Percentiles rank a stretch among this genome's conserved stretches.
These are phyloP conservation scores for Cichladusa arquata DNA, from an alignment of 2,113 vertebrate species.

Conservation along the genomic window DNA sequence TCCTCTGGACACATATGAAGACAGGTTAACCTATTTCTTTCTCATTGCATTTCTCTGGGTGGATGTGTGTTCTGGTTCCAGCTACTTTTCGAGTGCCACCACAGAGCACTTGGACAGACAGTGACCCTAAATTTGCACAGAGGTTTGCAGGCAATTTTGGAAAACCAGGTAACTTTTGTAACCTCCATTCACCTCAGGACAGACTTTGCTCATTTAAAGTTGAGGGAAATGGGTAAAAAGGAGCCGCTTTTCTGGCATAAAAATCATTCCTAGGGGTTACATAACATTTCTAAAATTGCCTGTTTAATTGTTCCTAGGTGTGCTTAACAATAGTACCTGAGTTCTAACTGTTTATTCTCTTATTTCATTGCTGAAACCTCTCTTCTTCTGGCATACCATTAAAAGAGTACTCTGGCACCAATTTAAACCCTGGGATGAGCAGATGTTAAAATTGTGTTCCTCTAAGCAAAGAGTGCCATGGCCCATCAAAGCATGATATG, in stretches of 20 bases:
- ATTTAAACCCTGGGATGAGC: neutral
- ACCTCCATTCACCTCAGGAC: neutral
- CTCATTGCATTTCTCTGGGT: neutral
- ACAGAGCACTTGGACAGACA: neutral
- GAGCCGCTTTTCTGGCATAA: neutral
- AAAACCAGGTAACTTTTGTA: neutral
- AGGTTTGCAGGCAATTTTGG: neutral
- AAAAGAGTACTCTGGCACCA: neutral
- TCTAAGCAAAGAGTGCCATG: neutral
- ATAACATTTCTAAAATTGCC: neutral
- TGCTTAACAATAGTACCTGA: neutral
- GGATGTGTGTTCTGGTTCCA: neutral
- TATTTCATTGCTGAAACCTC: neutral
- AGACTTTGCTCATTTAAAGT: neutral
- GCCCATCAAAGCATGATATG: neutral
- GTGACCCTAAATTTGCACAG: neutral
- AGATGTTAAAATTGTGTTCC: neutral
- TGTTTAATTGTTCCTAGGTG: neutral
- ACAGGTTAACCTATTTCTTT: conserved; percentile 2
- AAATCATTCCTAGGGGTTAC: neutral
- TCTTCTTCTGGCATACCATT: neutral
- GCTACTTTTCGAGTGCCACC: neutral
- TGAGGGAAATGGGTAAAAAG: neutral
- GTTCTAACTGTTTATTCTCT: conserved; percentile 22
- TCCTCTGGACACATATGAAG: conserved; percentile 2